These are phyloP conservation scores for Ceraclea dissimilis DNA, from an alignment of 2,888 invertebrate species.

Conservation along the genomic window DNA sequence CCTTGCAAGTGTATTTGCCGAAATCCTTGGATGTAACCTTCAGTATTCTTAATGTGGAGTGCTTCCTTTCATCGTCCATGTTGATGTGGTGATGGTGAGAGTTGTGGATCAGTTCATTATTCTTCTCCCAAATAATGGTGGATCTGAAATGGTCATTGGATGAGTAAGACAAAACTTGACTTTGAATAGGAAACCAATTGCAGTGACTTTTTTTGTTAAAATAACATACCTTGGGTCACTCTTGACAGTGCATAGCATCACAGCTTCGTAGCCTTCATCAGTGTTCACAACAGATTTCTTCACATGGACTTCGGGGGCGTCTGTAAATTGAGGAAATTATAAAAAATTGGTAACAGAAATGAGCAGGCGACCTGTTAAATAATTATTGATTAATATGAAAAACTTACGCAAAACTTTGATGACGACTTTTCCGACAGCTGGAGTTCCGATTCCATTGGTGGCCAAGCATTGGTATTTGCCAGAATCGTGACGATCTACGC, in stretches of 20 bases:
- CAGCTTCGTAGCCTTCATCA: slow-evolving; percentile 35
- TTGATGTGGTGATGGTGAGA: slow-evolving; percentile 27
- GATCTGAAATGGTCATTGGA: slow-evolving; percentile 26
- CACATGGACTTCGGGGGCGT: slow-evolving; percentile 37
- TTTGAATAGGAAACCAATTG: no score
- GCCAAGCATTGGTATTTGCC: slow-evolving; percentile 43
- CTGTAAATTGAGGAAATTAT: slow-evolving; percentile 29
- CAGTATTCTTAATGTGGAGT: slow-evolving; percentile 29
- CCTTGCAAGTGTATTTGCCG: slow-evolving; percentile 37
- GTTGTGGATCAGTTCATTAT: slow-evolving; percentile 29
- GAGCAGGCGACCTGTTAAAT: not conserved
- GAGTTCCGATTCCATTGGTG: slow-evolving; percentile 35
- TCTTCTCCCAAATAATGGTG: slow-evolving; percentile 33
- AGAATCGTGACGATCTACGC: slow-evolving; percentile 32
- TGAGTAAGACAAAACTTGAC: no score
- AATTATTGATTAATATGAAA: not conserved
- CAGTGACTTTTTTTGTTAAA: no score
- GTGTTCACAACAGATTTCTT: slow-evolving; percentile 38
- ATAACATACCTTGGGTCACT: slow-evolving; percentile 32
- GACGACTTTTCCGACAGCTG: slow-evolving; percentile 32
- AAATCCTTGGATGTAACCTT: slow-evolving; percentile 33
- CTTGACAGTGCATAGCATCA: slow-evolving; percentile 38
- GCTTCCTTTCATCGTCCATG: slow-evolving; percentile 28
- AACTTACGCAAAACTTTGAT: slow-evolving; percentile 33
- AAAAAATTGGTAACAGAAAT: not conserved